Conservation (phyloP, 2,888 invertebrate species). For the Corbicula japonica region DNA sequence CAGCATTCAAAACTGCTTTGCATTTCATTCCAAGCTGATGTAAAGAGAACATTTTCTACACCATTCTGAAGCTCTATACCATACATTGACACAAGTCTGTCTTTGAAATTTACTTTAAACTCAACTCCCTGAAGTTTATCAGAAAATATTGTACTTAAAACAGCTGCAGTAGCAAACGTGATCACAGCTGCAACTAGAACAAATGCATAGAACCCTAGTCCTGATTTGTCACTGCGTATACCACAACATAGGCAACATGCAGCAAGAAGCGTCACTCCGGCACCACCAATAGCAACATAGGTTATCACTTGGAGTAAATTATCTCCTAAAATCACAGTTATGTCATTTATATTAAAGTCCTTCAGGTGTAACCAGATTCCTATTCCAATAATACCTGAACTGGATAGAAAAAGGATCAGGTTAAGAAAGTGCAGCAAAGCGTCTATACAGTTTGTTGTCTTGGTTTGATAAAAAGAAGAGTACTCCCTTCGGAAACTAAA, state of each 20-base stretch:
- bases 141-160: constrained; percentile 58
- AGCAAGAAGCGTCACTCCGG: constrained; percentile 53
- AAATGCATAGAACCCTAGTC: constrained; percentile 65
- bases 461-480: constrained; percentile 34
- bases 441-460: constrained; percentile 53
- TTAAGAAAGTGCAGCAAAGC: constrained; percentile 55
- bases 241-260: constrained; percentile 64
- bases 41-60: constrained; percentile 52
- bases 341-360: constrained; percentile 57
- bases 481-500: constrained; percentile 24
- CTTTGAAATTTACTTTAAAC: constrained; percentile 56
- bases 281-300: constrained; percentile 55
- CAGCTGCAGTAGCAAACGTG: constrained; percentile 52
- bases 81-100: constrained; percentile 54
- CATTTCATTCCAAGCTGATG: constrained; percentile 61
- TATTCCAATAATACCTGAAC: constrained; percentile 49
- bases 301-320: constrained; percentile 57
- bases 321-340: constrained; percentile 56
- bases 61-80: constrained; percentile 29
- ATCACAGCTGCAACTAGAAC: constrained; percentile 52
- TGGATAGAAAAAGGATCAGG: constrained; percentile 52
- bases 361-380: constrained; percentile 61
- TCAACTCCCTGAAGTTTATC: constrained; percentile 59
- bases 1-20: constrained; percentile 61
- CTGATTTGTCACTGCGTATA: constrained; percentile 52